Evolutionary conservation across 1,140 invertebrate species (phyloP).

Genomic region (Battus philenor): DNA sequence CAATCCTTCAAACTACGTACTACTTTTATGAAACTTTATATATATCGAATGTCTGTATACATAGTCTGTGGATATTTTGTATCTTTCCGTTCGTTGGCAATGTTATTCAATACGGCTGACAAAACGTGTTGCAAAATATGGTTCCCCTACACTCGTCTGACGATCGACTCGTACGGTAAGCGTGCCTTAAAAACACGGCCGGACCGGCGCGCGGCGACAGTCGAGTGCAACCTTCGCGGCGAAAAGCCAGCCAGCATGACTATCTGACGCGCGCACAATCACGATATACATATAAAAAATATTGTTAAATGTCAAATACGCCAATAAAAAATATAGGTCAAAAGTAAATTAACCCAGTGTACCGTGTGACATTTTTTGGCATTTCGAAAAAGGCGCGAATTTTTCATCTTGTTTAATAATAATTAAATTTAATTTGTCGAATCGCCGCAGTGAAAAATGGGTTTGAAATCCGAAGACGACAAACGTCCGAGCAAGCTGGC

Average conservation of each 20-base stretch:
- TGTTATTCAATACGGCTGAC: neutral
- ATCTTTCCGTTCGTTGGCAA: no score
- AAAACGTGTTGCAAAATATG: neutral
- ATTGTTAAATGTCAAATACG: constrained; percentile 33
- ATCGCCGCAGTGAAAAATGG: constrained; percentile 57
- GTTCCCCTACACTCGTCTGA: constrained; percentile 4
- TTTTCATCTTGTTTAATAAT: constrained; percentile 30
- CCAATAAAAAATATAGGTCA: constrained; percentile 51
- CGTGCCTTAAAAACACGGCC: constrained; percentile 61
- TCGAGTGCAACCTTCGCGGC: constrained; percentile 48
- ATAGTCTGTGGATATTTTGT: neutral
- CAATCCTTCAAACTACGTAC: neutral
- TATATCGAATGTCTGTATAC: neutral
- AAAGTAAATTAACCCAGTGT: constrained; percentile 33
- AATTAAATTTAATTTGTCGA: constrained; percentile 25
- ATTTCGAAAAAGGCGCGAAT: constrained; percentile 20
- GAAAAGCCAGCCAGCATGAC: constrained; percentile 33
- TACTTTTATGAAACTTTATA: neutral
- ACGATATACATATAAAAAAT: constrained; percentile 27
- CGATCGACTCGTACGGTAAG: constrained; percentile 11
- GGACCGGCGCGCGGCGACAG: constrained; percentile 44
- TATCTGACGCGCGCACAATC: constrained; percentile 45
- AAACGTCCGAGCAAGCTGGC: constrained; percentile 67
- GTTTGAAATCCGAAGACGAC: constrained; percentile 61
- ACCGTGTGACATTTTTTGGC: constrained; percentile 20